phyloP scores from a whole-genome alignment of 2,797 vertebrate genomes.

The Pampus argenteus region DNA sequence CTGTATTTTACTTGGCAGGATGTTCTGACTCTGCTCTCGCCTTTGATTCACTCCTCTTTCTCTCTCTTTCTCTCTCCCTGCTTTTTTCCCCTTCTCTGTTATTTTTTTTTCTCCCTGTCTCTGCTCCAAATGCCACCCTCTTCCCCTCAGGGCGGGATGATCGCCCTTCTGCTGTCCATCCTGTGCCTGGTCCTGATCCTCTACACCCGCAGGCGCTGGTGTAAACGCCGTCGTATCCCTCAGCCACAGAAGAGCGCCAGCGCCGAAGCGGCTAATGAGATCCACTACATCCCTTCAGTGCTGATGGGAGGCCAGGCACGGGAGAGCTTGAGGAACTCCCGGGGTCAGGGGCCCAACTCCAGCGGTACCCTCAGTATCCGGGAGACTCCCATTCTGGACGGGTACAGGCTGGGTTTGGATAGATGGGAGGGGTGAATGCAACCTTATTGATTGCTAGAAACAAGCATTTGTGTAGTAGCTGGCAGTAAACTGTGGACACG shows the following conservation, averaged over 20 bases:
- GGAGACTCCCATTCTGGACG: constrained; percentile 97
- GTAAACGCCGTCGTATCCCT: constrained; percentile 95
- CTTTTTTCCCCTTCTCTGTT: neutral
- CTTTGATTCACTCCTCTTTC: constrained; percentile 45
- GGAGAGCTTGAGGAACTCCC: constrained; percentile 95
- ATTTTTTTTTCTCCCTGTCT: constrained; percentile 22
- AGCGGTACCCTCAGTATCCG: constrained; percentile 97
- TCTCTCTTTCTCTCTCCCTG: neutral
- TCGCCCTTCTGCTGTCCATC: constrained; percentile 96
- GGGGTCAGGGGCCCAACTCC: constrained; percentile 95
- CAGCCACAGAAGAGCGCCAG: constrained; percentile 99
- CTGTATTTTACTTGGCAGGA: constrained; percentile 56
- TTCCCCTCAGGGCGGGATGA: constrained; percentile 94
- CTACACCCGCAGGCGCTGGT: constrained; percentile 97
- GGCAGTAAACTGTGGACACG: neutral
- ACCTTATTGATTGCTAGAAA: neutral
- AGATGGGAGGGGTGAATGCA: neutral
- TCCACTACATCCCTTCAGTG: constrained; percentile 99
- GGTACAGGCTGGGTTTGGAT: constrained; percentile 78
- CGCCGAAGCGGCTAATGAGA: constrained; percentile 97
- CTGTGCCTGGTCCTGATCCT: constrained; percentile 97
- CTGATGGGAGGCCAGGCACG: constrained; percentile 96
- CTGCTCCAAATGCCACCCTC: constrained; percentile 55
- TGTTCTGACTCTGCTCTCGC: constrained; percentile 50
- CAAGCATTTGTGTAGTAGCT: neutral